A percentile compares a stretch with the other conserved stretches of the same genome.
phyloP scores from a whole-genome alignment of 1,140 invertebrate species.

The Drosophila malerkotliana region DNA sequence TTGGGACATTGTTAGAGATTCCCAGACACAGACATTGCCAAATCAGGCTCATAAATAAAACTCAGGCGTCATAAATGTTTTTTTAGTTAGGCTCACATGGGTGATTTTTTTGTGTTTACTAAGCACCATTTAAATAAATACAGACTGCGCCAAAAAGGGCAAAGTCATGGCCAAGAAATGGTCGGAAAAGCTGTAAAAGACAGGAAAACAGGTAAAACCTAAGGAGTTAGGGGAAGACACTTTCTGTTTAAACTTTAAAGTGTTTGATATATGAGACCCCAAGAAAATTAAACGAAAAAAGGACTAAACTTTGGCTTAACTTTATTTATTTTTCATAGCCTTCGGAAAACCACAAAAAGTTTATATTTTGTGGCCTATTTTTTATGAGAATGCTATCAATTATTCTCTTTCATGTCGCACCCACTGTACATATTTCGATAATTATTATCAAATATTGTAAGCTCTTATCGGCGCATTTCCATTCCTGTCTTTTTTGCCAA shows the following conservation, averaged over 20 bases:
- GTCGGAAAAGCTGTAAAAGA: not conserved
- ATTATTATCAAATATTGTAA: slow-evolving; percentile 36
- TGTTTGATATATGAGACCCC: slow-evolving; percentile 24
- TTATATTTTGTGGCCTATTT: not conserved
- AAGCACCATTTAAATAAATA: slow-evolving; percentile 30
- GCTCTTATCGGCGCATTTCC: slow-evolving; percentile 33
- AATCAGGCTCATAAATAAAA: slow-evolving; percentile 68
- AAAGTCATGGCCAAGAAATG: slow-evolving; percentile 7
- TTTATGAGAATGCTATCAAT: not conserved
- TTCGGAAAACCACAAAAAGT: too few species aligned
- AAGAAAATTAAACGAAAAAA: not conserved
- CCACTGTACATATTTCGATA: slow-evolving; percentile 1
- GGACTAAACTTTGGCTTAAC: not conserved
- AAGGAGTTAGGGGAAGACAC: not conserved
- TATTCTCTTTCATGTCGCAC: not conserved
- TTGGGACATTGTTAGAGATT: slow-evolving; percentile 8
- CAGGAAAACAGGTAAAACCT: not conserved
- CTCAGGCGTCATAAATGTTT: slow-evolving; percentile 70
- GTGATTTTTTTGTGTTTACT: slow-evolving; percentile 9
- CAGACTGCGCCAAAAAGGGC: slow-evolving; percentile 10
- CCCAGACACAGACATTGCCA: slow-evolving; percentile 24
- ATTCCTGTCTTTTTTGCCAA: slow-evolving; percentile 11
- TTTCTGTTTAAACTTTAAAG: slow-evolving; percentile 21
- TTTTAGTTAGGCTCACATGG: slow-evolving; percentile 43
- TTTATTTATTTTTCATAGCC: not conserved